Percentiles rank a stretch among this genome's conserved stretches.
Conservation (phyloP, 2,888 invertebrate species). For the Argynnis bischoffii region DNA sequence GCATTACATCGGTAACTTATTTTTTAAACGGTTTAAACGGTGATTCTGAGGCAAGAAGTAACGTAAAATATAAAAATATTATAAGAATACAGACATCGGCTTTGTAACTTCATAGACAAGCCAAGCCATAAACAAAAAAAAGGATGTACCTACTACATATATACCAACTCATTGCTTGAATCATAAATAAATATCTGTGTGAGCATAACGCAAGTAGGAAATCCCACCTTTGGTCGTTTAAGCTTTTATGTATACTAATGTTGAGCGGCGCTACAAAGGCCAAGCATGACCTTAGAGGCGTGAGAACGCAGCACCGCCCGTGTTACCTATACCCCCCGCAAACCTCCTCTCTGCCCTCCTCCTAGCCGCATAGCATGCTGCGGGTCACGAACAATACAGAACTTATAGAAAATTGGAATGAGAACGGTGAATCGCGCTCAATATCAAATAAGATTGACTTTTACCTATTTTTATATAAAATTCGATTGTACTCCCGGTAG, state of each 20-base stretch:
- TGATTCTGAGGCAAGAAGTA: too few relatives aligned
- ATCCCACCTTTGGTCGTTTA: slow-evolving; percentile 29
- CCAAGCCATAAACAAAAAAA: too few relatives aligned
- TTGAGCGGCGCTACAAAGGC: slow-evolving; percentile 72
- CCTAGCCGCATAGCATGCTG: slow-evolving; percentile 52
- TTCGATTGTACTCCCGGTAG: too few relatives aligned
- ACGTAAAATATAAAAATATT: too few relatives aligned
- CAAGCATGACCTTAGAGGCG: slow-evolving; percentile 79
- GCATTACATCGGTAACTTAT: too few relatives aligned
- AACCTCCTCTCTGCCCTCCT: slow-evolving; percentile 40
- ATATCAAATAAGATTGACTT: too few relatives aligned
- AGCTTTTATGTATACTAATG: slow-evolving; percentile 46
- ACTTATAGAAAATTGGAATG: slow-evolving; percentile 36
- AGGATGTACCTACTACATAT: too few relatives aligned
- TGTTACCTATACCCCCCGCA: slow-evolving; percentile 46
- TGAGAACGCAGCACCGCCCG: slow-evolving; percentile 72
- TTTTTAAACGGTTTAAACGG: too few relatives aligned
- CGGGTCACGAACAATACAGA: slow-evolving; percentile 48
- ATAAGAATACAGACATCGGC: too few relatives aligned
- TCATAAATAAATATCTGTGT: slow-evolving; percentile 20
- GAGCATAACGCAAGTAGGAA: slow-evolving; percentile 23
- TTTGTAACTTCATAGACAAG: too few relatives aligned
- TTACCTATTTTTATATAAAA: too few relatives aligned
- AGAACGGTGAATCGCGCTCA: slow-evolving; percentile 18
- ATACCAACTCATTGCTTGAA: neutral